Evolutionary conservation across 2,888 invertebrate species (phyloP).

Genomic region (Spodoptera picta): DNA sequence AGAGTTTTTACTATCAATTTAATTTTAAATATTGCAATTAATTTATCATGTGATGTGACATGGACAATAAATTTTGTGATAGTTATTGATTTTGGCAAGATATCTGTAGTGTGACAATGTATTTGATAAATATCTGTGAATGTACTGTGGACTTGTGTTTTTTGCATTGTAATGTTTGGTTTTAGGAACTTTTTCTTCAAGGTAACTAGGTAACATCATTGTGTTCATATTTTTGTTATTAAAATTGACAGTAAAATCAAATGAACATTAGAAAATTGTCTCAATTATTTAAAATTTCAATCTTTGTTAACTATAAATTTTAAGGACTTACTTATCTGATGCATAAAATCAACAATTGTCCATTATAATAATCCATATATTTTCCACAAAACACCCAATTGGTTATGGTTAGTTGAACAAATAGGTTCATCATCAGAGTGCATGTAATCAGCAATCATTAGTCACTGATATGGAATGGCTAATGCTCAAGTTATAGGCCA

Average conservation of each 20-base stretch:
- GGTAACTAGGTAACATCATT: constrained; percentile 60
- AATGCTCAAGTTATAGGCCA: constrained; percentile 10
- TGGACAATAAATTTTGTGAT: neutral
- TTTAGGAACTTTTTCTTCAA: constrained; percentile 75
- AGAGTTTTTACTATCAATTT: constrained; percentile 39
- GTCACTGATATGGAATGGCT: constrained; percentile 27
- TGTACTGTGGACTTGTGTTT: constrained; percentile 43
- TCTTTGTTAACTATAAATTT: too few relatives aligned
- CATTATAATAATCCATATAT: neutral
- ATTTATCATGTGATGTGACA: neutral
- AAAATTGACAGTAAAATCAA: too few relatives aligned
- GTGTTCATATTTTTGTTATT: constrained; percentile 2
- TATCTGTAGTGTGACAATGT: constrained; percentile 61
- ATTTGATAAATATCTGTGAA: constrained; percentile 59
- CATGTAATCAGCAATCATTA: constrained; percentile 27
- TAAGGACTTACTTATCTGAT: too few relatives aligned
- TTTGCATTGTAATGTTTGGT: constrained; percentile 72
- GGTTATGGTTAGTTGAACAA: constrained; percentile 15
- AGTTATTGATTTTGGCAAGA: constrained; percentile 31
- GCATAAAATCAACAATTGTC: too few relatives aligned
- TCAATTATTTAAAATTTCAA: too few relatives aligned
- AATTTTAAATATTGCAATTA: constrained; percentile 1
- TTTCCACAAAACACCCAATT: constrained; percentile 20
- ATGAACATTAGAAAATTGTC: too few relatives aligned
- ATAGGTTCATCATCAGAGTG: constrained; percentile 25